Conservation (phyloP, 53 echinoderm and acorn worm species). For the Mesocentrotus franciscanus region DNA sequence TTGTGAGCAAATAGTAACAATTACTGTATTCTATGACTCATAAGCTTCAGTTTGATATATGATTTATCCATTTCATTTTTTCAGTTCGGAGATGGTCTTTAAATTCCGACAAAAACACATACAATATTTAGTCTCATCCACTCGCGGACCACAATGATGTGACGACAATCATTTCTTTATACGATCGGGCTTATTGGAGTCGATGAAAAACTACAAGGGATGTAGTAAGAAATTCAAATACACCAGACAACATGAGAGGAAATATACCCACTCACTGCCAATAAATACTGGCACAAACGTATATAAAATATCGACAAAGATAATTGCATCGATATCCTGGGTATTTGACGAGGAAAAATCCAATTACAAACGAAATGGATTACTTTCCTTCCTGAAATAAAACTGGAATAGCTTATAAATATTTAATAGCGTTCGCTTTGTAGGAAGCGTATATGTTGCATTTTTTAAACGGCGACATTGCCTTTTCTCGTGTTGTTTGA, state of each 20-base stretch:
- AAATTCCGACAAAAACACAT: neutral
- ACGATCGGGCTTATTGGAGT: neutral
- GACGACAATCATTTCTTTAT: neutral
- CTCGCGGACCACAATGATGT: neutral
- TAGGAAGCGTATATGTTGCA: neutral
- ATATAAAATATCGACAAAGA: neutral
- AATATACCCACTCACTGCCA: neutral
- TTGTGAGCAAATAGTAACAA: no score
- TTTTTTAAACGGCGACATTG: neutral
- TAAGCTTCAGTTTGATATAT: no score
- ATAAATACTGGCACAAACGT: neutral
- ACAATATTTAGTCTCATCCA: neutral
- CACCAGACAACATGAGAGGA: neutral
- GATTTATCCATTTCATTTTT: no score
- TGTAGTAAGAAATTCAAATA: neutral
- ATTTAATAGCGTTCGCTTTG: neutral
- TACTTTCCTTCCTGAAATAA: neutral
- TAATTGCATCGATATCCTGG: neutral
- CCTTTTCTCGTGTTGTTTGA: neutral
- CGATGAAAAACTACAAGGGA: neutral
- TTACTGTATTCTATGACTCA: no score
- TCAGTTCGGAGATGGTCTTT: no score
- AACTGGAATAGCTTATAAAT: neutral
- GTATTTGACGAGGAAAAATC: neutral
- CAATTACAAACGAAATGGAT: neutral